A percentile compares a stretch with the other conserved stretches of the same genome.
These are phyloP conservation scores for Andinoacara biseriatus DNA, from an alignment of 2,113 vertebrate species.

Conservation along the genomic window DNA sequence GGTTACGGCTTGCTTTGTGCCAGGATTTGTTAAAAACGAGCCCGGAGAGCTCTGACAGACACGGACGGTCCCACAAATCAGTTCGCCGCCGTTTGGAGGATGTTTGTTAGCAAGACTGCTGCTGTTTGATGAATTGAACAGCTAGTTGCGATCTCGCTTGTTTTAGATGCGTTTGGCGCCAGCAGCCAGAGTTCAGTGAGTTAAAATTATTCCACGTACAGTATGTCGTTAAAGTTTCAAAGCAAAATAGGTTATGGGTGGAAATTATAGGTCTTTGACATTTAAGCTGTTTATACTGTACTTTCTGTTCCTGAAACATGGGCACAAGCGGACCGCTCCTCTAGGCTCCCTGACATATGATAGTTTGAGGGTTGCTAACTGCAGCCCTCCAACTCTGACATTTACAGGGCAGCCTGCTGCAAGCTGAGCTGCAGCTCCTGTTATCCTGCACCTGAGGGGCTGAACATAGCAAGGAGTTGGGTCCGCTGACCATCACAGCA, in stretches of 20 bases:
- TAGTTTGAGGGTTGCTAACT: slow-evolving; percentile 3
- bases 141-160: neutral
- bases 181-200: neutral
- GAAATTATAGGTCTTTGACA: neutral
- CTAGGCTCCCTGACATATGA: slow-evolving; percentile 6
- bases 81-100: neutral
- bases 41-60: neutral
- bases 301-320: neutral
- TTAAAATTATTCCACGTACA: too few relatives aligned
- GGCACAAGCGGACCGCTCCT: accelerated
- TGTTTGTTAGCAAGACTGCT: slow-evolving; percentile 3
- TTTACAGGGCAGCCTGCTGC: neutral
- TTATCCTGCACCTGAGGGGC: neutral
- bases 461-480: neutral
- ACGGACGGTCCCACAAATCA: neutral
- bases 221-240: neutral
- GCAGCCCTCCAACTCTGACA: neutral
- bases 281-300: neutral
- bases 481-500: neutral
- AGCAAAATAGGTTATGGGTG: neutral
- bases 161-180: neutral
- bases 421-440: neutral
- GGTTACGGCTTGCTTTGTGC: neutral
- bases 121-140: neutral
- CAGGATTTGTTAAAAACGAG: neutral